Percentiles rank a stretch among this genome's conserved stretches.
phyloP scores from a whole-genome alignment of 1,140 invertebrate genomes.

The Apis laboriosa region DNA sequence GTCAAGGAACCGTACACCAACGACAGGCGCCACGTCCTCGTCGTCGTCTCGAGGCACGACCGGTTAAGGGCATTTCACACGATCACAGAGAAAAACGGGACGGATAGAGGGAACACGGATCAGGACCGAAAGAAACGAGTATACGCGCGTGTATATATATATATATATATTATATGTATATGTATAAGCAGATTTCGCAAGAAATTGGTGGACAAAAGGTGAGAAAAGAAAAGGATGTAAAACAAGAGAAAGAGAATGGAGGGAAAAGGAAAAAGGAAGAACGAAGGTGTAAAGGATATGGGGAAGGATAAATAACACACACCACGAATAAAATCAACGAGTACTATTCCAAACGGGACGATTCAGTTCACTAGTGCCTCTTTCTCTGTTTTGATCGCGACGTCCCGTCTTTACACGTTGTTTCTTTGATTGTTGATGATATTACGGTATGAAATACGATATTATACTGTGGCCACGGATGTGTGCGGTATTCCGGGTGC shows the following conservation, averaged over 20 bases:
- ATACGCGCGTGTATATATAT: neutral
- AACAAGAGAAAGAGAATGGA: slow-evolving; percentile 8
- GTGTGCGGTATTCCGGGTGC: slow-evolving; percentile 48
- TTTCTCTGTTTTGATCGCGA: slow-evolving; percentile 31
- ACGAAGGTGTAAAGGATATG: neutral
- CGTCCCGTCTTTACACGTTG: slow-evolving; percentile 39
- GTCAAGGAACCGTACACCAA: slow-evolving; percentile 63
- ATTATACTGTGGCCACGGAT: slow-evolving; percentile 36
- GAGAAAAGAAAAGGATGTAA: slow-evolving; percentile 1
- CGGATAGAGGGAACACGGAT: slow-evolving; percentile 1
- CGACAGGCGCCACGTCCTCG: slow-evolving; percentile 56
- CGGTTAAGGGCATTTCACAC: slow-evolving; percentile 63
- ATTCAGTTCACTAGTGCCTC: slow-evolving; percentile 31
- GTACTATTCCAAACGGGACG: slow-evolving; percentile 46
- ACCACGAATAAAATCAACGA: slow-evolving; percentile 39
- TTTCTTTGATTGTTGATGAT: slow-evolving; percentile 30
- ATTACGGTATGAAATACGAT: slow-evolving; percentile 11
- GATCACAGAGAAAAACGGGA: slow-evolving; percentile 33
- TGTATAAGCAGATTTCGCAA: neutral
- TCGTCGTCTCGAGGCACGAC: slow-evolving; percentile 56
- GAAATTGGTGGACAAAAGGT: neutral
- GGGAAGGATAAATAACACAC: slow-evolving; percentile 45
- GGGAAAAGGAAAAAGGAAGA: neutral
- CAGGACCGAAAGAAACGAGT: neutral
- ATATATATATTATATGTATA: neutral